Conservation (phyloP, 2,797 vertebrate species). For the Lindbergichthys nudifrons region DNA sequence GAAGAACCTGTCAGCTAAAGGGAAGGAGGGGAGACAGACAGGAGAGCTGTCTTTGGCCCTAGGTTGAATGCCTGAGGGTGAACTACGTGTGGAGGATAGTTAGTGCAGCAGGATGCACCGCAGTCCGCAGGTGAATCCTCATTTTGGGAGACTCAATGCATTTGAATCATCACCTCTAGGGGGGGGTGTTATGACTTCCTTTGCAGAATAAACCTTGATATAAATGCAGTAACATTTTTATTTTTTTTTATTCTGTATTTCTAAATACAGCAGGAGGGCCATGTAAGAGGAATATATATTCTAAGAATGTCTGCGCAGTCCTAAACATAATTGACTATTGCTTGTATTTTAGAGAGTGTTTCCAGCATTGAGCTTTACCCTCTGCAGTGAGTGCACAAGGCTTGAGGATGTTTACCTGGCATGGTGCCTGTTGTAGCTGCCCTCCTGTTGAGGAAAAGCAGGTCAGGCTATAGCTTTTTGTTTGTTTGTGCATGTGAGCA, state of each 20-base stretch:
- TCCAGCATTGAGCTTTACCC: slow-evolving; percentile 77
- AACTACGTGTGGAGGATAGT: slow-evolving; percentile 80
- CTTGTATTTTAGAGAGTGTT: slow-evolving; percentile 73
- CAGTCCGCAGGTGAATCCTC: slow-evolving; percentile 80
- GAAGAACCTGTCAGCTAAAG: slow-evolving; percentile 81
- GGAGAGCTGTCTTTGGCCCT: slow-evolving; percentile 81
- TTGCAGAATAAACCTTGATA: slow-evolving; percentile 64
- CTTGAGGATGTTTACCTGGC: slow-evolving; percentile 86
- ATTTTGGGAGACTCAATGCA: slow-evolving; percentile 77
- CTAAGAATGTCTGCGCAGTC: slow-evolving; percentile 55
- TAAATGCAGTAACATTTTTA: slow-evolving; percentile 65
- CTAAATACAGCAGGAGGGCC: slow-evolving; percentile 64
- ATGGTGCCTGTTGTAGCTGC: slow-evolving; percentile 83
- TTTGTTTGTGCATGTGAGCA: slow-evolving; percentile 63
- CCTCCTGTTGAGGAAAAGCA: slow-evolving; percentile 81
- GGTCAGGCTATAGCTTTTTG: slow-evolving; percentile 77
- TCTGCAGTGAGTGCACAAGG: slow-evolving; percentile 82
- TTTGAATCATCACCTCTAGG: slow-evolving; percentile 72
- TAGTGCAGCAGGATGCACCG: slow-evolving; percentile 72
- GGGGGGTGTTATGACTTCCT: slow-evolving; percentile 67
- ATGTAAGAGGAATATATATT: slow-evolving; percentile 71
- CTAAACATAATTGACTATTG: slow-evolving; percentile 79
- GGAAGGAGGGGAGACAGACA: slow-evolving; percentile 72
- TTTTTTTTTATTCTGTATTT: slow-evolving; percentile 39
- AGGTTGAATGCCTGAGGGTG: slow-evolving; percentile 84